Base-by-base conservation (phyloP, 2,113 vertebrate species). In the Carollia perspicillata region DNA sequence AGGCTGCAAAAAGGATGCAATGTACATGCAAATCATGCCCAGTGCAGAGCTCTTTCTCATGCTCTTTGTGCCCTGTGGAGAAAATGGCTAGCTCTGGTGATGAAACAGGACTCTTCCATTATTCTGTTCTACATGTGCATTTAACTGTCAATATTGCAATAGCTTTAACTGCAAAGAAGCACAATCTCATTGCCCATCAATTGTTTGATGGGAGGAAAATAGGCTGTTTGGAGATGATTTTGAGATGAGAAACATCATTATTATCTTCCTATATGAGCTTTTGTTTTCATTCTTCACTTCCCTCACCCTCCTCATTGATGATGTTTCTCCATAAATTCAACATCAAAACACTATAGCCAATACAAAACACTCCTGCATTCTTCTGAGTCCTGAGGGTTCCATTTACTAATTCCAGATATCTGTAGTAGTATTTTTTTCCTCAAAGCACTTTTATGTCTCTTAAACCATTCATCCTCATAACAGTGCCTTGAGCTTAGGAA, bases 131-230 rank as follows among this genome's bases (percentile, higher is more conserved):
- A 13, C 65, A 0, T 97, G 95, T 84, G 98, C 94, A 94, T 97
- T 97, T 98, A 98, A 98, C 97, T 98, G 98, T 98, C 98, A 98
- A 91, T 92, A 97, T 3, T 89, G 87, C 96, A 97, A 97, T 97
- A 88, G 42, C 96, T 98, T 98, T 98, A 98, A 98, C 98, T 98
- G 98, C 98, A 98, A 98, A 98, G 96, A 98, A 98, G 95, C 94
- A 97, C 97, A 22, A 60, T 96, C 97, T 97, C 96, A 97, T 98
- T 97, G 96, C 97, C 97, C 98, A 97, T 97, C 97, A 98, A 95
- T 94, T 97, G 94, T 97, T 96, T 90, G 68, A 97, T 96, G 95
- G 92, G 94, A 92, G 97, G 92, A 97, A 97, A 98, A 97, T 49
- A 84, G 98, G 92, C 97, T 96, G 88, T 98, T 97, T 63, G 94